phyloP scores from a whole-genome alignment of 1,140 invertebrate genomes.

The Ceratina japonica region DNA sequence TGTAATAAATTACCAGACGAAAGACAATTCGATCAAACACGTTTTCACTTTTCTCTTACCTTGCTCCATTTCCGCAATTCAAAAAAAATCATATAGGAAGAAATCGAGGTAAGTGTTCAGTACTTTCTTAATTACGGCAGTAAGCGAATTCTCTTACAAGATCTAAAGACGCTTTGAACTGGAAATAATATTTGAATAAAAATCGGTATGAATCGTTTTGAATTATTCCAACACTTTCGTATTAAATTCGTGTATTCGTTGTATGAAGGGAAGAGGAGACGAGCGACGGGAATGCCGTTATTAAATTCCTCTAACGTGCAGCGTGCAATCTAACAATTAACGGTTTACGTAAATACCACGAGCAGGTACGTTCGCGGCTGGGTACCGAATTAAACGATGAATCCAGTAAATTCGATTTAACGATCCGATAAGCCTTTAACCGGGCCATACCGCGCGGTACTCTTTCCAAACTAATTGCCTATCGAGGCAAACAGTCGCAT shows the following conservation, averaged over 20 bases:
- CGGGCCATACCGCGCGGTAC: background rate
- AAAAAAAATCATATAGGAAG: too few species aligned
- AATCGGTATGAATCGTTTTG: too few species aligned
- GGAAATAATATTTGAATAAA: too few species aligned
- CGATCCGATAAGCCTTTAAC: slow-evolving; percentile 27
- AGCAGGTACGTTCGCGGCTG: background rate
- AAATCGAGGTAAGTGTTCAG: background rate
- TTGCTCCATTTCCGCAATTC: too few species aligned
- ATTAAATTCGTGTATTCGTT: too few species aligned
- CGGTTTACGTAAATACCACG: slow-evolving; percentile 31
- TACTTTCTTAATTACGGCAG: background rate
- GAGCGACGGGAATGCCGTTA: slow-evolving; percentile 20
- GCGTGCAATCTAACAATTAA: slow-evolving; percentile 11
- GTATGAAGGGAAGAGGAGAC: background rate
- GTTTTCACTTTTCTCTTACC: background rate
- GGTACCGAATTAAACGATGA: slow-evolving; percentile 24
- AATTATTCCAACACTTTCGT: too few species aligned
- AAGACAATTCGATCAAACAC: slow-evolving; percentile 21
- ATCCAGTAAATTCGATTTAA: slow-evolving; percentile 41
- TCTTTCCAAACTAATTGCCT: slow-evolving; percentile 26
- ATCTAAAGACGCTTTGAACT: too few species aligned
- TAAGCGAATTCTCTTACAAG: too few species aligned
- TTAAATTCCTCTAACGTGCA: background rate
- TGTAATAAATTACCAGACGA: slow-evolving; percentile 65
- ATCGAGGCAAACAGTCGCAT: slow-evolving; percentile 9